Conservation (phyloP, 2,113 vertebrate species). For the Malurus melanocephalus region DNA sequence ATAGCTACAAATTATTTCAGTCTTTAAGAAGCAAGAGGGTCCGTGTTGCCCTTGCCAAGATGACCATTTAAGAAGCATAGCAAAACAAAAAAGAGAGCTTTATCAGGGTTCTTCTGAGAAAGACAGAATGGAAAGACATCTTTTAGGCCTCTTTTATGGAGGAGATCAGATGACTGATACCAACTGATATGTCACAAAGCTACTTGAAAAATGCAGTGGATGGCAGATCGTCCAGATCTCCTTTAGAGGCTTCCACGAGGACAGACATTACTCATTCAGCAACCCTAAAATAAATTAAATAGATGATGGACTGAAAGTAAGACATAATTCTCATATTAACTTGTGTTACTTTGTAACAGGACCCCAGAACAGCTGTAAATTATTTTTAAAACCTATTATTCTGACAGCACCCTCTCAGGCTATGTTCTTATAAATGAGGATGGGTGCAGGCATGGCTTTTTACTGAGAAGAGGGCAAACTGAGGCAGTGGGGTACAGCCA, state of each 20-base stretch:
- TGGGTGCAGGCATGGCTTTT: neutral
- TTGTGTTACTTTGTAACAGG: neutral
- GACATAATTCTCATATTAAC: neutral
- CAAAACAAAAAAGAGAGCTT: neutral
- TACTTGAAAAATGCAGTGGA: slow-evolving; percentile 9
- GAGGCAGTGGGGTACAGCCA: rapidly evolving
- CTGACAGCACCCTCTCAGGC: neutral
- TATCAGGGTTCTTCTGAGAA: neutral
- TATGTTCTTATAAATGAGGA: neutral
- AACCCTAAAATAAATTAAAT: neutral
- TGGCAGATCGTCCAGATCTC: neutral
- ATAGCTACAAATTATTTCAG: neutral
- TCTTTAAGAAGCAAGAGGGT: neutral
- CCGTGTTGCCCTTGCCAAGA: neutral
- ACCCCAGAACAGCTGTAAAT: neutral
- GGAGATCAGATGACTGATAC: neutral
- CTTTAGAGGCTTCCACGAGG: neutral
- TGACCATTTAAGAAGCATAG: neutral
- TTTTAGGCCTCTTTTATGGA: neutral
- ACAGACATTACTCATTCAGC: neutral
- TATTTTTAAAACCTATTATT: neutral
- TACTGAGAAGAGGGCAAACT: neutral
- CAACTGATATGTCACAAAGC: neutral
- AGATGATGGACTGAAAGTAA: neutral
- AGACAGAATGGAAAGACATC: neutral